Evolutionary conservation across 1,140 invertebrate species (phyloP), one percentile per base, ranked within the genome.

Genomic region (Delia radicum): DNA sequence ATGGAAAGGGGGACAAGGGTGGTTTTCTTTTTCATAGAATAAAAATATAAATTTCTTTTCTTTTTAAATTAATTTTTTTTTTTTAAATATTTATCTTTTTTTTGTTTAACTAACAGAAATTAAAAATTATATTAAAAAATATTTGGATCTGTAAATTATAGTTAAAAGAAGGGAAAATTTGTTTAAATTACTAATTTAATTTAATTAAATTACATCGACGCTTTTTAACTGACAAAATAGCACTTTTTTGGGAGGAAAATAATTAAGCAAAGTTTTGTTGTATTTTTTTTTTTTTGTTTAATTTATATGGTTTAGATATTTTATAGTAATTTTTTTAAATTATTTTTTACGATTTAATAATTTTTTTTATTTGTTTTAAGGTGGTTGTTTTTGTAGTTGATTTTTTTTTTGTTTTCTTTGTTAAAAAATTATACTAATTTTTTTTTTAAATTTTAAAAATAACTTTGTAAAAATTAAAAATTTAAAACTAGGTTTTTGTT

Each of bases 391-490:
- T 73, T 73, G 71, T 67, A 29, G 63, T 67, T 67, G 63, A 29
- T 67, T 28, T 67, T 82, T 55, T 7, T 55, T 55, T 55, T 55
- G 46, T 55, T 55, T 55, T n/a, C 24, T 55, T 48, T 24, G n/a
- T 55, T 82, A 81, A 82, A 80, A 83, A 82, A 83, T 83, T 80
- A 80, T 79, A 29, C 31, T 67, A 28, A 67, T 27, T 15, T 67
- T 73, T 67, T 28, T 29, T 67, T 67, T 67, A 78, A 74, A 80
- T 55, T 21, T 21, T 21, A 55, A 55, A 42, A 55, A 55, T 6
- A 48, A 48, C 15, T 18, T 18, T 18, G 18, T n/a, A 48, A 48
- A 55, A 21, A 18, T 55, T 55, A 6, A 55, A 15, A 7, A 18
- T 55, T 2, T 55, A 21, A 18, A 55, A 55, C 48, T 21, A 55